Base-by-base conservation (phyloP, 2,888 invertebrate species). In the Tyria jacobaeae region DNA sequence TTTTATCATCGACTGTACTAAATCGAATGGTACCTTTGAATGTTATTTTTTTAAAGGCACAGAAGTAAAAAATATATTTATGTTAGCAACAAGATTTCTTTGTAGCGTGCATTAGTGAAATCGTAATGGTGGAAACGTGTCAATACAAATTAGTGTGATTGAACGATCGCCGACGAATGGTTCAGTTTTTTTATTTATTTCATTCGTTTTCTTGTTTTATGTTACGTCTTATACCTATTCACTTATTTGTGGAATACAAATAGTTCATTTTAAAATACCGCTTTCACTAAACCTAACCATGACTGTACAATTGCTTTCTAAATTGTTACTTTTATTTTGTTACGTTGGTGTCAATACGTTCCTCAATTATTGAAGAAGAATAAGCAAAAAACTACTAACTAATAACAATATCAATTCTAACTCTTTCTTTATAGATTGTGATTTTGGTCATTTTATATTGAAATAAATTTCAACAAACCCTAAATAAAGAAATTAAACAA, bases 41-140 rank as follows among this genome's bases (percentile, higher is more conserved):
- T 52, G 10, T 24, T 17, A n/a, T 54, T 49, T 48, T 53, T 24
- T 21, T 17, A 58, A 75, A 62, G 56, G 55, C 63, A 17, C 47
- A 66, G 37, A 17, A 75, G 78, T 76, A 82, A 82, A 80, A 82
- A 85, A 85, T 79, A 81, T 84, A 84, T 84, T 86, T 85, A 79
- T 83, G 78, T 79, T 81, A 70, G 82, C 75, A 84, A 84, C 83
- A 84, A 81, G 85, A 82, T 83, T 83, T 83, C 82, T 83, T 86
- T 83, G 82, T 84, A 77, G 84, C 86, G 79, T 77, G 83, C 86
- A 88, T 89, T 87, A 87, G 84, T 85, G 84, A 83, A 93, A 86
- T 90, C 92, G 89, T 82, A 90, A 89, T 88, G 79, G 89, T 88
- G 92, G 92, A 93, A 93, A 93, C 90, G 84, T 91, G 93, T 91